Evolutionary conservation across 2,888 invertebrate genomes (phyloP).

Genomic region (Drosophila infuscata): DNA sequence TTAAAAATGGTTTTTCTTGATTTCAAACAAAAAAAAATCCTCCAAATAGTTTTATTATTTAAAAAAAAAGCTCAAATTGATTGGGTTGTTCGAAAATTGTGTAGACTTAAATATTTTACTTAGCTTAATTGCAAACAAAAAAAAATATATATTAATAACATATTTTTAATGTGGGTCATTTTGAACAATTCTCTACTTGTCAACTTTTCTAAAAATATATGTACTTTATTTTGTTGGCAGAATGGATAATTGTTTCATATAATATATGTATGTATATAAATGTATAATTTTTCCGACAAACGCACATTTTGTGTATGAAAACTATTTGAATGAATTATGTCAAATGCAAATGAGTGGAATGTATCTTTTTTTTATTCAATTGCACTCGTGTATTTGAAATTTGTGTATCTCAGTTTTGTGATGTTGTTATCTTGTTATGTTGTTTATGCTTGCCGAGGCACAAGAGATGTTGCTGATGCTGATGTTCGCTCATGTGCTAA

Average conservation of each 20-base stretch:
- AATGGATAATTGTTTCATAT: background rate
- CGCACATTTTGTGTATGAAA: constrained; percentile 9
- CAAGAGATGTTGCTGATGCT: constrained; percentile 32
- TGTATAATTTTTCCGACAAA: background rate
- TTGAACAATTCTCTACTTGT: background rate
- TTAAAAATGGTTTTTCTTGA: background rate
- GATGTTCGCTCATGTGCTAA: constrained; percentile 34
- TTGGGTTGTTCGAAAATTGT: background rate
- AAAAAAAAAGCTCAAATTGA: background rate
- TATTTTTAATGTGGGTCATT: background rate
- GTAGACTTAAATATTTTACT: background rate
- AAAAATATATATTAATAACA: background rate
- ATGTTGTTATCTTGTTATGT: constrained; percentile 9
- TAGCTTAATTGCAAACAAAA: background rate
- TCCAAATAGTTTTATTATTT: no score
- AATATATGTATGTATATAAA: background rate
- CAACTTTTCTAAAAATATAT: background rate
- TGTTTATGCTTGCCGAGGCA: constrained; percentile 24
- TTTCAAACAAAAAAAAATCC: background rate
- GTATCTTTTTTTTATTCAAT: background rate
- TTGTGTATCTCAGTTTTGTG: background rate
- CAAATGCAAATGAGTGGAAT: background rate
- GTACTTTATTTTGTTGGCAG: background rate
- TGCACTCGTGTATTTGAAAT: background rate
- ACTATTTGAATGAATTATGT: background rate